phyloP scores from a whole-genome alignment of 2,113 vertebrate species.

The Varanus komodoensis region DNA sequence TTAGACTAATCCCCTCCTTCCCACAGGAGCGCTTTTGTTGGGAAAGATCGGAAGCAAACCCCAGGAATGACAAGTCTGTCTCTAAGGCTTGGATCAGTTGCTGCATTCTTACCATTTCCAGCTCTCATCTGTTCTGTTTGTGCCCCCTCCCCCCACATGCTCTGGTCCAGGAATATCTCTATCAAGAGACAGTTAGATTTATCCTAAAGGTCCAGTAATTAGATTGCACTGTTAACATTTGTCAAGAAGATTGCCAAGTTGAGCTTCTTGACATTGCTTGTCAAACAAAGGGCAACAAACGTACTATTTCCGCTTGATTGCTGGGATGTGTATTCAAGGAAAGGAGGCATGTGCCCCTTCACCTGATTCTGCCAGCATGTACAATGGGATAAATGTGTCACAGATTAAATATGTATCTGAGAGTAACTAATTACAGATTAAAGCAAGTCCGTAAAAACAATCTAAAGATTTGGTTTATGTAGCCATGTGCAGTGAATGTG shows the following conservation, averaged over 20 bases:
- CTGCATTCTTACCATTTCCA: constrained; percentile 68
- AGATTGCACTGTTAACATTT: constrained; percentile 42
- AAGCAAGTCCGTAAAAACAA: neutral
- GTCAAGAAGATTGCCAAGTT: constrained; percentile 46
- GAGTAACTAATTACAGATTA: neutral
- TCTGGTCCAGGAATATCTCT: constrained; percentile 66
- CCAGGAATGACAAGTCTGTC: constrained; percentile 62
- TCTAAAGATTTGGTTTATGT: constrained; percentile 29
- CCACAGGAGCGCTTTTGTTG: constrained; percentile 74
- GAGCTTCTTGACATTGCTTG: constrained; percentile 62
- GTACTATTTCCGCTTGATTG: constrained; percentile 38
- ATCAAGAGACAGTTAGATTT: constrained; percentile 57
- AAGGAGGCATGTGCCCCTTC: neutral
- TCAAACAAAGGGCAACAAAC: constrained; percentile 60
- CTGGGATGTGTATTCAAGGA: constrained; percentile 43
- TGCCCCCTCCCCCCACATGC: constrained; percentile 38
- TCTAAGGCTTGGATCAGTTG: constrained; percentile 63
- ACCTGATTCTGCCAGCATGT: constrained; percentile 16
- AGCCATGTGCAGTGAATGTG: constrained; percentile 26
- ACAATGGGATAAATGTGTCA: constrained; percentile 16
- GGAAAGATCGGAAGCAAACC: constrained; percentile 65
- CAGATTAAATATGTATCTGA: neutral
- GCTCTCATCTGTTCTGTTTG: constrained; percentile 67
- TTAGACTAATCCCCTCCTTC: constrained; percentile 73
- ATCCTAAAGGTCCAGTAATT: constrained; percentile 53